Conservation (phyloP, 2,888 invertebrate genomes). For the Lepetodrilus schrolli region DNA sequence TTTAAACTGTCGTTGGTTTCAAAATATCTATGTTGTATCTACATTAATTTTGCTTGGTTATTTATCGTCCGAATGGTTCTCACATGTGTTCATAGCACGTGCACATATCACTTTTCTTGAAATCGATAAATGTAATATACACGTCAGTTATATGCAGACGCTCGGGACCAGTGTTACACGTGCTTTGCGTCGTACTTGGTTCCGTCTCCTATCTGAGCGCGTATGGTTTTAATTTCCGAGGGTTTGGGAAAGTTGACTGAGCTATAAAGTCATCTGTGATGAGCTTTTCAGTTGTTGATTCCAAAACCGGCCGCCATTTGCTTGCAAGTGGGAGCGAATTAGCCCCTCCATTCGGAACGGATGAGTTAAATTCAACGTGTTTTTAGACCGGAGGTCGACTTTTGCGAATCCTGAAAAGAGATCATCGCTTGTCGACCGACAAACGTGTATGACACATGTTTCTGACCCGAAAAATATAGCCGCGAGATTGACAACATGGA, state of each 20-base stretch:
- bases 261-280: conserved; percentile 1
- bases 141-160: too few relatives aligned
- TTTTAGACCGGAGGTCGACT: background rate
- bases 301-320: background rate
- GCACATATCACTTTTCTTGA: background rate
- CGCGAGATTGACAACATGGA: background rate
- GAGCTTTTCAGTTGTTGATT: background rate
- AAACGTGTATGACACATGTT: conserved; percentile 6
- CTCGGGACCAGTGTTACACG: too few relatives aligned
- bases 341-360: background rate
- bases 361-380: background rate
- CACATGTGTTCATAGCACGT: too few relatives aligned
- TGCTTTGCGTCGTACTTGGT: background rate
- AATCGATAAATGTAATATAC: too few relatives aligned
- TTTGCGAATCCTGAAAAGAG: background rate
- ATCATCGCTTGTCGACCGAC: background rate
- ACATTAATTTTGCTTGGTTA: too few relatives aligned
- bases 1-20: too few relatives aligned
- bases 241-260: background rate
- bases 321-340: conserved; percentile 12
- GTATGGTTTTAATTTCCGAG: conserved; percentile 11
- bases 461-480: conserved; percentile 3
- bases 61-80: too few relatives aligned
- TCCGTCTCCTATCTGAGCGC: background rate
- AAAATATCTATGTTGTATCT: too few relatives aligned